These are phyloP conservation scores for Cebus imitator DNA, from an alignment of 2,113 vertebrate genomes.

Conservation along the genomic window DNA sequence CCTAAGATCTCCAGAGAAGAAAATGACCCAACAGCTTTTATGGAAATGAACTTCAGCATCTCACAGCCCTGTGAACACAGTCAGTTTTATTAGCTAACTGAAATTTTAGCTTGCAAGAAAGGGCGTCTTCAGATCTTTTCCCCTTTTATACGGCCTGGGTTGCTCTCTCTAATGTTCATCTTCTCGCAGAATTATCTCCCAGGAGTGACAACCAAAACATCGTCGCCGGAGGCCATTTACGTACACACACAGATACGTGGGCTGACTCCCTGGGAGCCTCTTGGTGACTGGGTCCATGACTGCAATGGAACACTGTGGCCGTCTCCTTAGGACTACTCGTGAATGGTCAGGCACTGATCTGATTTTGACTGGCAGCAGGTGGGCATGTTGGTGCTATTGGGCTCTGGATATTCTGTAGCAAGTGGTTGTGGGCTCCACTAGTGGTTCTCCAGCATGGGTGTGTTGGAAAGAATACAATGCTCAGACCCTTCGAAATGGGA, in stretches of 20 bases:
- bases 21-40: not conserved
- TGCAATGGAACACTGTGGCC: conserved; percentile 52
- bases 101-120: not conserved
- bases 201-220: not conserved
- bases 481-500: not conserved
- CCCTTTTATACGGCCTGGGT: not conserved
- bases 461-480: not conserved
- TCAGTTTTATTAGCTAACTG: not conserved
- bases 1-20: not conserved
- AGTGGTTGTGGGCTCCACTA: not conserved
- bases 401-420: not conserved
- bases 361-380: conserved; percentile 25
- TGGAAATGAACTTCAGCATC: not conserved
- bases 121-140: not conserved
- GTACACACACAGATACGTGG: not conserved
- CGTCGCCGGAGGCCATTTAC: not conserved
- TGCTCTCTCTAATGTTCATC: not conserved
- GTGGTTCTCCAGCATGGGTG: not conserved
- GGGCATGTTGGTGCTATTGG: not conserved
- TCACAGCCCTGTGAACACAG: not conserved
- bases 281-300: not conserved
- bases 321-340: conserved; percentile 26
- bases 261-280: not conserved
- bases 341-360: conserved; percentile 45
- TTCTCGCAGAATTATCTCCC: not conserved